A percentile compares a stretch with the other conserved stretches of the same genome.
These are phyloP conservation scores for Argyrosomus japonicus DNA, from an alignment of 2,113 vertebrate species.

Conservation along the genomic window DNA sequence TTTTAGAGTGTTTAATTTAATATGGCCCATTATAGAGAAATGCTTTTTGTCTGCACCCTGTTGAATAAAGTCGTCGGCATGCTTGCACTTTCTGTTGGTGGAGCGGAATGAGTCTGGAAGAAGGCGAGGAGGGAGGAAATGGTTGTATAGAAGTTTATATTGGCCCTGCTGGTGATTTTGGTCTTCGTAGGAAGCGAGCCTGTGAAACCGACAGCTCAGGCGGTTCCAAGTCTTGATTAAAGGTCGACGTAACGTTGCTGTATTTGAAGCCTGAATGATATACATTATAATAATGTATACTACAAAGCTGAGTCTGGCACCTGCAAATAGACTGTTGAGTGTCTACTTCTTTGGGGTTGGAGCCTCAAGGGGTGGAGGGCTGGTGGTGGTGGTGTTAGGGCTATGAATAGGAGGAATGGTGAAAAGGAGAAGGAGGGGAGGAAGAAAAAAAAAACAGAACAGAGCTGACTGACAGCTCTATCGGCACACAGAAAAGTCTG, in stretches of 20 bases:
- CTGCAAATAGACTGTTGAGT: slow-evolving; percentile 58
- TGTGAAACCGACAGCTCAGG: slow-evolving; percentile 50
- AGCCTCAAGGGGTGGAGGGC: slow-evolving; percentile 37
- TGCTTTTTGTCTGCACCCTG: slow-evolving; percentile 13
- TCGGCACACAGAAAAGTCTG: slow-evolving; percentile 38
- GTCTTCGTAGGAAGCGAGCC: slow-evolving; percentile 49
- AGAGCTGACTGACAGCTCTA: slow-evolving; percentile 66
- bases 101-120: slow-evolving; percentile 6
- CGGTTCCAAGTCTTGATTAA: slow-evolving; percentile 63
- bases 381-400: slow-evolving; percentile 20
- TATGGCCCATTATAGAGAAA: not conserved
- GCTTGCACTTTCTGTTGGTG: slow-evolving; percentile 10
- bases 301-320: slow-evolving; percentile 64
- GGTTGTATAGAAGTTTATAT: slow-evolving; percentile 55
- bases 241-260: slow-evolving; percentile 51
- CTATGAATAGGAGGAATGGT: slow-evolving; percentile 58
- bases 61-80: slow-evolving; percentile 2
- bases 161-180: slow-evolving; percentile 45
- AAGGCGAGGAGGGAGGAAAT: slow-evolving; percentile 20
- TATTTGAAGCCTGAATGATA: slow-evolving; percentile 60
- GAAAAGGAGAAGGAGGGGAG: slow-evolving; percentile 26
- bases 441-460: not conserved
- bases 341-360: slow-evolving; percentile 47
- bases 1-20: slow-evolving; percentile 8
- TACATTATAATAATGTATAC: slow-evolving; percentile 56